These are phyloP conservation scores for Hippasteria phrygiana DNA, from an alignment of 53 echinoderm and acorn worm genomes.

Conservation along the genomic window DNA sequence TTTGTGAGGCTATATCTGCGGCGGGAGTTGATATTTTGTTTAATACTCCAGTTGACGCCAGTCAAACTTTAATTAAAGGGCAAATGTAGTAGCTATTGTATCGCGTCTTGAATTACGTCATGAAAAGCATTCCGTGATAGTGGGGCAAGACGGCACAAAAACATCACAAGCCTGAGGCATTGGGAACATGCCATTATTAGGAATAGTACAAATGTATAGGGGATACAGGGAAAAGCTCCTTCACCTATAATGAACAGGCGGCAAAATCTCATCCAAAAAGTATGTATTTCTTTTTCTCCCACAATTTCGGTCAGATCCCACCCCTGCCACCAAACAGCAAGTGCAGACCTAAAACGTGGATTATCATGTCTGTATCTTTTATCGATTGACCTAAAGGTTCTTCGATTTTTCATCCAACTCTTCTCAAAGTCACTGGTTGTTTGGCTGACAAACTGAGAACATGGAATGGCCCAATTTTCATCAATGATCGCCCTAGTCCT, in stretches of 20 bases:
- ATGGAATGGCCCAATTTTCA: too few species aligned
- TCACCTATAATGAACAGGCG: neutral
- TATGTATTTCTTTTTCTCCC: neutral
- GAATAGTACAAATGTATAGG: neutral
- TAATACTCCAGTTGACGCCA: neutral
- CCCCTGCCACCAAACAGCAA: neutral
- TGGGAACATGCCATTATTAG: neutral
- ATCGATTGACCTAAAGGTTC: too few species aligned
- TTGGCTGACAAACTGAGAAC: too few species aligned
- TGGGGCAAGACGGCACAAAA: neutral
- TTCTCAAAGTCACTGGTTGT: too few species aligned
- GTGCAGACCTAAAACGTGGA: too few species aligned
- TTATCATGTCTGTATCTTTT: too few species aligned
- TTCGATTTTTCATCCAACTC: too few species aligned
- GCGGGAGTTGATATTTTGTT: neutral
- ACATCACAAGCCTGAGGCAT: neutral
- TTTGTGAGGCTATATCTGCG: slow-evolving; percentile 6
- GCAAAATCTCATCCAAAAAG: neutral
- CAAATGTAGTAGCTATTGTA: neutral
- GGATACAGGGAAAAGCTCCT: neutral
- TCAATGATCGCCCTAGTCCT: too few species aligned
- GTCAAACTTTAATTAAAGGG: slow-evolving; percentile 34
- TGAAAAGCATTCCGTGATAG: neutral
- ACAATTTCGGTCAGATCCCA: neutral
- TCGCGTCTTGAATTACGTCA: slow-evolving; percentile 5